Evolutionary conservation across 2,888 invertebrate species (phyloP).

Genomic region (Heliconius aoede): DNA sequence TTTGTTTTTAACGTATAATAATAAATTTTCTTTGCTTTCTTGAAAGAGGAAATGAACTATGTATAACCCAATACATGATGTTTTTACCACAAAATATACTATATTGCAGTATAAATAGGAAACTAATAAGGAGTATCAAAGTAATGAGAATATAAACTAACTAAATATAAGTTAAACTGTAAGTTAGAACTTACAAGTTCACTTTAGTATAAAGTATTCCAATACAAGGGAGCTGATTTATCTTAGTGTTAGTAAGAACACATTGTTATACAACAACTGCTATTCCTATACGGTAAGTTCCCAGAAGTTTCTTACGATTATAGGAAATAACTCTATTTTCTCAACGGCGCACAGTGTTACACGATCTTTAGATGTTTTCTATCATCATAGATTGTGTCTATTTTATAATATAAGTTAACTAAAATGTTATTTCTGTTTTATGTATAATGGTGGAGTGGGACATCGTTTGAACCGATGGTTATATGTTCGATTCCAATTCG

Average conservation of each 20-base stretch:
- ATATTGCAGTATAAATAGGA: too few relatives aligned
- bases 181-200: not conserved
- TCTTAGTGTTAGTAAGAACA: not conserved
- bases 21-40: too few relatives aligned
- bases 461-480: too few relatives aligned
- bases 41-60: too few relatives aligned
- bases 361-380: not conserved
- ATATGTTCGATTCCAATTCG: too few relatives aligned
- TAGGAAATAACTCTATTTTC: conserved; percentile 16
- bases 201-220: not conserved
- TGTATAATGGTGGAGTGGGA: not conserved
- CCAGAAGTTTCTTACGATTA: not conserved
- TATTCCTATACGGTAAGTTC: not conserved
- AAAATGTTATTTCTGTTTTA: too few relatives aligned
- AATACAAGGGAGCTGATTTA: not conserved
- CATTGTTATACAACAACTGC: not conserved
- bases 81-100: too few relatives aligned
- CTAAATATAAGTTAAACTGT: not conserved
- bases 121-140: not conserved
- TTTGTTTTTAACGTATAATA: too few relatives aligned
- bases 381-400: not conserved
- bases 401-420: not conserved
- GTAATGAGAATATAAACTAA: not conserved
- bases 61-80: too few relatives aligned
- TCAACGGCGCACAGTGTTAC: not conserved